phyloP scores from a whole-genome alignment of 2,888 invertebrate species.

The Hirtodrosophila trivittata region DNA sequence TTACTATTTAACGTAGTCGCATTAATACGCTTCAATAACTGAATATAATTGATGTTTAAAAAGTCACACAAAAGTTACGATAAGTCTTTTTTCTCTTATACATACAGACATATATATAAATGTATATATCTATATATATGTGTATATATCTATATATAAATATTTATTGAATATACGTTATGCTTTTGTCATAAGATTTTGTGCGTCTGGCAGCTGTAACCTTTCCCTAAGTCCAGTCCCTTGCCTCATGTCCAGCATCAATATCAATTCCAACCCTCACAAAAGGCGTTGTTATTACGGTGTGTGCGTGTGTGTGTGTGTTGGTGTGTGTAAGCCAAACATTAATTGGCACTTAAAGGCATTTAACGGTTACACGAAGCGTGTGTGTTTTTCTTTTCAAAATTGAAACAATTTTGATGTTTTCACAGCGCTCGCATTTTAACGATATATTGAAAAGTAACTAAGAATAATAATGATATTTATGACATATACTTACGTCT shows the following conservation, averaged over 20 bases:
- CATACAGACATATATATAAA: slow-evolving; percentile 18
- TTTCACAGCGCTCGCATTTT: slow-evolving; percentile 64
- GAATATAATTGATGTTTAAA: slow-evolving; percentile 73
- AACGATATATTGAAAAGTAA: slow-evolving; percentile 68
- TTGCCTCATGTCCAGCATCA: slow-evolving; percentile 30
- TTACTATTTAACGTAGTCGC: slow-evolving; percentile 54
- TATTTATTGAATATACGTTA: slow-evolving; percentile 50
- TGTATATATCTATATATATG: slow-evolving; percentile 1
- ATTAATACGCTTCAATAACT: slow-evolving; percentile 70
- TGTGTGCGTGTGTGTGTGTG: slow-evolving; percentile 11
- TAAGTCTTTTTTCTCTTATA: slow-evolving; percentile 46
- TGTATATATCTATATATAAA: slow-evolving; percentile 25
- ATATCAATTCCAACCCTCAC: slow-evolving; percentile 32
- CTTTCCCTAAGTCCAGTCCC: slow-evolving; percentile 36
- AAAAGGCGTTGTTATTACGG: slow-evolving; percentile 15
- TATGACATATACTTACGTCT: slow-evolving; percentile 25
- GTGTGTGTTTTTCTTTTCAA: slow-evolving; percentile 28
- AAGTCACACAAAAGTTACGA: slow-evolving; percentile 66
- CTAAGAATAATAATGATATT: slow-evolving; percentile 59
- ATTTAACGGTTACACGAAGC: slow-evolving; percentile 65
- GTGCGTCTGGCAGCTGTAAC: slow-evolving; percentile 68
- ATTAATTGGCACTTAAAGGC: slow-evolving; percentile 76
- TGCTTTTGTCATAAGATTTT: slow-evolving; percentile 64
- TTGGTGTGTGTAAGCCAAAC: slow-evolving; percentile 59
- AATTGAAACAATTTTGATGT: slow-evolving; percentile 71